phyloP scores from a whole-genome alignment of 1,140 invertebrate genomes.

The Bombus superbus region DNA sequence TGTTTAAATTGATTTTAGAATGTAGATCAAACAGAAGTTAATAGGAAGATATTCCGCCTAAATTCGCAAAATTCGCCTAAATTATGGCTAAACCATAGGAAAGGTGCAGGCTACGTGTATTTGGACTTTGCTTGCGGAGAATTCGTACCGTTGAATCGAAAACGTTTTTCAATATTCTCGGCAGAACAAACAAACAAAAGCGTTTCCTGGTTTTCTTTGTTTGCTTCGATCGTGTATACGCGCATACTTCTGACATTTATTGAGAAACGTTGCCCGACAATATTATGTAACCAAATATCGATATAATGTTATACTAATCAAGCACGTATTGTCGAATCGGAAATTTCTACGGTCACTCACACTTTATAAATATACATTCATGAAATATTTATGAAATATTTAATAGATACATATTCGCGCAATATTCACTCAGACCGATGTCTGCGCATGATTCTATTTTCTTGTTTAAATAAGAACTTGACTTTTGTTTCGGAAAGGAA shows the following conservation, averaged over 20 bases:
- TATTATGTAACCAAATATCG: slow-evolving; percentile 12
- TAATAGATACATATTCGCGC: too few species aligned
- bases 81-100: neutral
- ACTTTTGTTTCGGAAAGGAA: neutral
- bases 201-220: slow-evolving; percentile 24
- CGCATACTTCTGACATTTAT: neutral
- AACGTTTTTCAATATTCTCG: slow-evolving; percentile 57
- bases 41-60: too few species aligned
- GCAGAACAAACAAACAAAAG: slow-evolving; percentile 41
- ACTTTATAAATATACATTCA: neutral
- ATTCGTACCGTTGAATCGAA: slow-evolving; percentile 45
- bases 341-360: neutral
- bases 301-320: neutral
- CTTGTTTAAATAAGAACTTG: neutral
- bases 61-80: neutral
- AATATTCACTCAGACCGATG: neutral
- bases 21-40: neutral
- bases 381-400: neutral
- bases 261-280: neutral
- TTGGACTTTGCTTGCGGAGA: neutral
- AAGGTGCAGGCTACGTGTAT: neutral
- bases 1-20: neutral
- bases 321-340: neutral
- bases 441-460: neutral
- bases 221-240: slow-evolving; percentile 3